These are phyloP conservation scores for Mellivora capensis DNA, from an alignment of 2,113 vertebrate genomes.

Conservation along the genomic window DNA sequence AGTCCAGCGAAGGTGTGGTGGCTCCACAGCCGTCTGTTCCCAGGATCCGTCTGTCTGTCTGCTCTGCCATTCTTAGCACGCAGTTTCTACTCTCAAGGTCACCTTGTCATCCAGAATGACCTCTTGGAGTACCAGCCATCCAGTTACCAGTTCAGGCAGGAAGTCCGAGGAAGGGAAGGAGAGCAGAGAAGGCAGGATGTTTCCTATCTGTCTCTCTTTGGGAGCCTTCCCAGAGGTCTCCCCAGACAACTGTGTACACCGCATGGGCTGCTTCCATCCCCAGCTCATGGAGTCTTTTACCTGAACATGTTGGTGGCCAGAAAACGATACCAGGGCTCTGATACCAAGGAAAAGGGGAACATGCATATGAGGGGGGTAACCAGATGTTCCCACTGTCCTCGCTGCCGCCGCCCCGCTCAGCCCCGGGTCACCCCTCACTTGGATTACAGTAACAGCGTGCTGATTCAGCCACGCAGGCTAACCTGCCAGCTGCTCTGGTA, in stretches of 20 bases:
- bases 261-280: not conserved
- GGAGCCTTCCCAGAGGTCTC: not conserved
- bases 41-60: not conserved
- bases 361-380: rapidly evolving
- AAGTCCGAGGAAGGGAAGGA: not conserved
- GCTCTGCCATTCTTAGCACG: not conserved
- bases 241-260: not conserved
- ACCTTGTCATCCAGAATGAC: not conserved
- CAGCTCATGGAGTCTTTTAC: not conserved
- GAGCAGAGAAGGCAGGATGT: not conserved
- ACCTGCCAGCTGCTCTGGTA: not conserved
- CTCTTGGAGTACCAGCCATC: not conserved
- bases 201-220: not conserved
- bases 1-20: not conserved
- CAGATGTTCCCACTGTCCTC: not conserved
- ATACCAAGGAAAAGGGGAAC: not conserved
- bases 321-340: not conserved
- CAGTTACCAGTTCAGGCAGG: not conserved
- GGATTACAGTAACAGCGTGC: not conserved
- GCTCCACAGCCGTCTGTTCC: not conserved
- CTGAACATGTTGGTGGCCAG: not conserved
- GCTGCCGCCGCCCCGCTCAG: rapidly evolving
- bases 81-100: not conserved
- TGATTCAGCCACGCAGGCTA: not conserved
- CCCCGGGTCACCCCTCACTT: not conserved